These are phyloP conservation scores for Caenorhabditis zanzibari DNA, from an alignment of 2,888 invertebrate species.

Conservation along the genomic window DNA sequence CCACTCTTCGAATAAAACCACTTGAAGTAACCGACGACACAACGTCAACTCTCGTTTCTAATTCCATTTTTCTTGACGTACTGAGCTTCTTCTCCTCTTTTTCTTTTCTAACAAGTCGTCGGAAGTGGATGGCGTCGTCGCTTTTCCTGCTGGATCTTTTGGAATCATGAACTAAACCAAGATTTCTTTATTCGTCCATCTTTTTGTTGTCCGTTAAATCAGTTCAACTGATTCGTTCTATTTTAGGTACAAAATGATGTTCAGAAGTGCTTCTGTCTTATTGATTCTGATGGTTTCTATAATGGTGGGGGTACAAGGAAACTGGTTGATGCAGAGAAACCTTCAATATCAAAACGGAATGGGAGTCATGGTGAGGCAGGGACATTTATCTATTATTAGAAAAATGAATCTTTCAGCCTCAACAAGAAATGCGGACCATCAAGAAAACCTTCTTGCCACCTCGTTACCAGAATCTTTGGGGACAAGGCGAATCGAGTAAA, in stretches of 20 bases:
- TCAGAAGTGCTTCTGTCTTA: background rate
- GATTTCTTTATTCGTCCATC: background rate
- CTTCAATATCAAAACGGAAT: constrained; percentile 33
- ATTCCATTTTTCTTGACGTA: constrained; percentile 53
- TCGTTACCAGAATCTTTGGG: constrained; percentile 66
- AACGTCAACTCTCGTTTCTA: constrained; percentile 54
- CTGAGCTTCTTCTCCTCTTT: constrained; percentile 33
- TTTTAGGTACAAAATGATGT: constrained; percentile 39
- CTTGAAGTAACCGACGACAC: constrained; percentile 36
- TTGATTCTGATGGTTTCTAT: background rate
- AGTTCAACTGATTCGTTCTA: background rate
- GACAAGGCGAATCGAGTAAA: constrained; percentile 64
- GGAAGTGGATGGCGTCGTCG: constrained; percentile 37
- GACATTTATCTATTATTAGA: background rate
- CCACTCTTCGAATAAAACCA: constrained; percentile 42
- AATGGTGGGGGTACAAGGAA: constrained; percentile 3
- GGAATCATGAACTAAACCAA: constrained; percentile 1
- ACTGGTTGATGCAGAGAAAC: constrained; percentile 42
- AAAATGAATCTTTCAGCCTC: constrained; percentile 19
- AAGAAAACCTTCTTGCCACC: constrained; percentile 62
- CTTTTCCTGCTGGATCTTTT: constrained; percentile 10
- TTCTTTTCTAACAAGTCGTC: constrained; percentile 49
- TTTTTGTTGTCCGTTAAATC: constrained; percentile 35
- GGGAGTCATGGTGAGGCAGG: constrained; percentile 20
- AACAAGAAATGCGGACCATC: constrained; percentile 34